These are phyloP conservation scores for Amphipyra berbera DNA, from an alignment of 2,888 invertebrate species.

Conservation along the genomic window DNA sequence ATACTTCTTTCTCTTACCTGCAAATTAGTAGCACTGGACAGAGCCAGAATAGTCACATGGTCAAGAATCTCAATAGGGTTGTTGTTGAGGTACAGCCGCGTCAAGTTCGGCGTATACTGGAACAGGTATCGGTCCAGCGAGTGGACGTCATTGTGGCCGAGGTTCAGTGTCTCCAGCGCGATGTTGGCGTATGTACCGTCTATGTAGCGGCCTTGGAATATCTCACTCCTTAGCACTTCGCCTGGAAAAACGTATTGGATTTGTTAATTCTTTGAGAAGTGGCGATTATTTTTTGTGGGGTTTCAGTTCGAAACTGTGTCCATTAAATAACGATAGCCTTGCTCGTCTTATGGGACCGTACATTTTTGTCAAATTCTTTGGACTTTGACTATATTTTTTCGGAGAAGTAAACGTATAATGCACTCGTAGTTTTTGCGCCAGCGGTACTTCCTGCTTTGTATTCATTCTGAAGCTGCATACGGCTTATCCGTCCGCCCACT, in stretches of 20 bases:
- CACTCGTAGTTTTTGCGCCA: conserved; percentile 27
- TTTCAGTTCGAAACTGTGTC: background rate
- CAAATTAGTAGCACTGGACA: conserved; percentile 87
- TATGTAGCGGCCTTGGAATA: conserved; percentile 92
- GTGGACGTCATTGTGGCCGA: conserved; percentile 91
- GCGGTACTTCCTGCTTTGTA: conserved; percentile 43
- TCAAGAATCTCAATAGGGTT: conserved; percentile 91
- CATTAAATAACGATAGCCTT: background rate
- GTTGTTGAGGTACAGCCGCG: conserved; percentile 90
- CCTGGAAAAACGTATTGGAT: conserved; percentile 76
- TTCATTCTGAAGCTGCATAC: conserved; percentile 45
- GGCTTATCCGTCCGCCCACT: conserved; percentile 50
- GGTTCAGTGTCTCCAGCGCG: conserved; percentile 89
- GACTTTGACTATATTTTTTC: background rate
- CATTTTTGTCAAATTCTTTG: too few relatives aligned
- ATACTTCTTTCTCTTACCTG: conserved; percentile 79
- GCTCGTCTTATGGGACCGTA: too few relatives aligned
- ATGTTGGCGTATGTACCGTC: conserved; percentile 89
- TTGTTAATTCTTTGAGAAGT: conserved; percentile 1
- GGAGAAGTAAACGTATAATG: background rate
- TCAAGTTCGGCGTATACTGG: conserved; percentile 91
- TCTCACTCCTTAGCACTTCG: conserved; percentile 91
- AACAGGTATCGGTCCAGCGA: conserved; percentile 91
- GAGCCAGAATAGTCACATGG: conserved; percentile 89
- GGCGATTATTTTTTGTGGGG: background rate